Percentiles rank a stretch among this genome's conserved stretches.
phyloP scores from a whole-genome alignment of 2,797 vertebrate species.

The Chloroceryle inda region DNA sequence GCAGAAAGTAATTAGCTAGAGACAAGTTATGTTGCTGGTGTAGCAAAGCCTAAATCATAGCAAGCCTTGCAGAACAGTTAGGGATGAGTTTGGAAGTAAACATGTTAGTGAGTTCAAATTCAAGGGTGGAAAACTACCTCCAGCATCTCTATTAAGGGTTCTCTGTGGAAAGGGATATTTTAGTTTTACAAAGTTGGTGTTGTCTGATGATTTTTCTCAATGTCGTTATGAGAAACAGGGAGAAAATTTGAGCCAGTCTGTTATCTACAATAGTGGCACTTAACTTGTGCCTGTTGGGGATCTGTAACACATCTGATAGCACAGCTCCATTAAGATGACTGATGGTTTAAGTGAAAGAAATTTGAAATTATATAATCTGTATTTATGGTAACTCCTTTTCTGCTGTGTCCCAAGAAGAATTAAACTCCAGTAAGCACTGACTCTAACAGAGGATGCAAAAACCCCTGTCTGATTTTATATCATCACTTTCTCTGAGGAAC shows the following conservation, averaged over 20 bases:
- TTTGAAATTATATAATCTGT: background rate
- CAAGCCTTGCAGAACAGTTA: background rate
- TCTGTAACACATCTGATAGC: background rate
- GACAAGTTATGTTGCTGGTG: background rate
- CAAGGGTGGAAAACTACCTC: background rate
- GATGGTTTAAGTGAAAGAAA: background rate
- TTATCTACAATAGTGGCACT: background rate
- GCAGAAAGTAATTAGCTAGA: background rate
- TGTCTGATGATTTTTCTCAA: background rate
- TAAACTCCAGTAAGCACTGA: background rate
- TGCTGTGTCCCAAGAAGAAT: background rate
- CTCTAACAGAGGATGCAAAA: background rate
- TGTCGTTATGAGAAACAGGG: background rate
- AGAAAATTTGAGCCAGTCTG: background rate
- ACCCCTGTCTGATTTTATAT: background rate
- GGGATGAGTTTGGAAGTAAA: background rate
- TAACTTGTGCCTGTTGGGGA: background rate
- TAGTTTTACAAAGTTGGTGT: background rate
- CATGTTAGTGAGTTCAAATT: background rate
- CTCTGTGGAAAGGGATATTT: background rate
- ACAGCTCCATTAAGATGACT: background rate
- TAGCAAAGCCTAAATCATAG: background rate
- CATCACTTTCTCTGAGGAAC: background rate
- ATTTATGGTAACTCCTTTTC: background rate
- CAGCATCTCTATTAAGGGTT: background rate